Evolutionary conservation across 2,888 invertebrate species (phyloP).

Genomic region (Cephus spinipes): DNA sequence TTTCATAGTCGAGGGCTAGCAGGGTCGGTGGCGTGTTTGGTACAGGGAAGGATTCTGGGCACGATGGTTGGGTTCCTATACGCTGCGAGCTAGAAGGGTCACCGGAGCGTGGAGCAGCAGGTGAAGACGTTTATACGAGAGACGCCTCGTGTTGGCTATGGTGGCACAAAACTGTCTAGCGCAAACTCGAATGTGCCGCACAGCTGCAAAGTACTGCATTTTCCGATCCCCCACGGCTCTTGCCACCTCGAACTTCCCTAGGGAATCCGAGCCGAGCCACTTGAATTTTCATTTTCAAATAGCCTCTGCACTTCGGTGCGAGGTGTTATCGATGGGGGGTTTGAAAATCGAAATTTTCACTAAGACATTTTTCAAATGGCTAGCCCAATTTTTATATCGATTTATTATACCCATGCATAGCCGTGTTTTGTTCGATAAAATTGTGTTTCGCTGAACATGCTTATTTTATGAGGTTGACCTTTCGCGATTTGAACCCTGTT

Average conservation of each 20-base stretch:
- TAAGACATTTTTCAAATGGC: background rate
- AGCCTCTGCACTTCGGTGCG: background rate
- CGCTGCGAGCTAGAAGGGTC: conserved; percentile 29
- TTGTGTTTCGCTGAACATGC: background rate
- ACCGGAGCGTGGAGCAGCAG: conserved; percentile 46
- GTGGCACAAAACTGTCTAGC: conserved; percentile 43
- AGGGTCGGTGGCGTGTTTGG: background rate
- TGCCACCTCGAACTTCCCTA: background rate
- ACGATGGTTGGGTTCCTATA: conserved; percentile 1
- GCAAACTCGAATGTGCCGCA: conserved; percentile 25
- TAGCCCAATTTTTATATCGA: background rate
- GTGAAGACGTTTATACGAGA: conserved; percentile 52
- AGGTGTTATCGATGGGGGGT: background rate
- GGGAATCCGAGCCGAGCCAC: background rate
- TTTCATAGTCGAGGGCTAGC: conserved; percentile 11
- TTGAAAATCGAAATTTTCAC: background rate
- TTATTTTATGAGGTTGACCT: background rate
- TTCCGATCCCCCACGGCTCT: conserved; percentile 36
- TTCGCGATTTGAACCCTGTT: background rate
- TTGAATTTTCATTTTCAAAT: background rate
- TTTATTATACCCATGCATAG: background rate
- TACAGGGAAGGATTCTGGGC: background rate
- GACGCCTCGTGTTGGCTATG: conserved; percentile 35
- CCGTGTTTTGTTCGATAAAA: background rate
- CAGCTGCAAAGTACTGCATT: conserved; percentile 44